Base-by-base conservation (phyloP, 2,797 vertebrate species). In the Lacerta agilis region DNA sequence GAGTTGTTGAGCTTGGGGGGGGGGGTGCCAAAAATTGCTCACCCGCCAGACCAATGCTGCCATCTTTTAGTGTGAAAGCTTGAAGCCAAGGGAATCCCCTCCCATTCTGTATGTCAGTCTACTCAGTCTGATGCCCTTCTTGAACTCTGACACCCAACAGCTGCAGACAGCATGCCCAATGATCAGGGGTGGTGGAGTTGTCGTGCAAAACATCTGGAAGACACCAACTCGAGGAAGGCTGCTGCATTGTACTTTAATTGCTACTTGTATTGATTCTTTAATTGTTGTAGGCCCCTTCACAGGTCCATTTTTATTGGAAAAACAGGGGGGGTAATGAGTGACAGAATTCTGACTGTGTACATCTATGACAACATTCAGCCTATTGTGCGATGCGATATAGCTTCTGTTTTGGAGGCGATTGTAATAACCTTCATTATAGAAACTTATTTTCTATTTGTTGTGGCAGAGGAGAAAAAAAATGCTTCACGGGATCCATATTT, bases 381-480 rank as follows among this genome's bases (percentile, higher is more conserved):
- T 77, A 66, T 75, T 87, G 13, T 36, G 43, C n/a, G 38, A 88
- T 77, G 43, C 72, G 45, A 75, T 85, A 76, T 8, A 38, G 5
- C 69, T 76, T 64, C 75, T 1, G 0, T 0, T 1, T 29, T 0
- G 8, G 87, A 33, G 71, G 69, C 1, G n/a, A n/a, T 10, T 27
- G 64, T 15, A 85, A 85, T 58, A 15, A 82, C 78, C 38, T 90
- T 92, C 80, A 73, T 61, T 81, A 36, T 4, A 23, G 25, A 3
- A 72, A 73, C 23, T 83, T 83, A n/a, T 85, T 90, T 73, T 58
- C 78, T 75, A 89, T 88, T 89, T 89, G 20, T 76, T 83, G 58
- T 17, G 85, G 61, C 6, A 27, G 1, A 55, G 45, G 9, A 85
- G 8, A 75, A 43, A 69, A 69, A 45, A 85, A 67, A 58, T 0